Evolutionary conservation across 2,888 invertebrate genomes (phyloP).

Genomic region (Amblyjoppa fuscipennis): DNA sequence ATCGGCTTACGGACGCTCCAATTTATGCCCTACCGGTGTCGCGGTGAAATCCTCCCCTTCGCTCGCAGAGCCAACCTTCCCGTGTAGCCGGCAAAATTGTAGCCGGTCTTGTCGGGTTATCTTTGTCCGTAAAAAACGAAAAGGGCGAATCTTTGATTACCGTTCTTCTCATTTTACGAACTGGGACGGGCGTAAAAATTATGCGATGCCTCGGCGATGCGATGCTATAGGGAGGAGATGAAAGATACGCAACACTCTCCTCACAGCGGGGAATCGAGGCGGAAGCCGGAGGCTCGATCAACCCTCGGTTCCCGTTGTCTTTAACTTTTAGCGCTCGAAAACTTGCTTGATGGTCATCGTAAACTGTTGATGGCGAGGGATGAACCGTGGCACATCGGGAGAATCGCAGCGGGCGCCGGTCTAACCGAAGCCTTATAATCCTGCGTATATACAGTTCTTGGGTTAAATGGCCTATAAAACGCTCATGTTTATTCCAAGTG

Average conservation of each 20-base stretch:
- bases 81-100: neutral
- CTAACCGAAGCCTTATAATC: conserved; percentile 42
- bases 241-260: conserved; percentile 2
- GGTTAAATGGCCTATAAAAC: conserved; percentile 65
- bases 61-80: neutral
- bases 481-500: conserved; percentile 66
- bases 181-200: conserved; percentile 42
- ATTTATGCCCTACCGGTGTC: conserved; percentile 1
- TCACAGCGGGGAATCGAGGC: conserved; percentile 3
- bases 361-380: conserved; percentile 56
- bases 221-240: neutral
- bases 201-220: conserved; percentile 30
- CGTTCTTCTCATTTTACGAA: conserved; percentile 39
- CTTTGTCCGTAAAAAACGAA: neutral
- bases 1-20: conserved; percentile 23
- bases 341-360: conserved; percentile 65
- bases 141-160: conserved; percentile 30
- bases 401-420: conserved; percentile 34
- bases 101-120: neutral
- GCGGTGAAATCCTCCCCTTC: neutral
- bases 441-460: conserved; percentile 30
- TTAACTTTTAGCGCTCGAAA: conserved; percentile 63
- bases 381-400: conserved; percentile 55
- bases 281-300: conserved; percentile 21
- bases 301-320: conserved; percentile 42